These are phyloP conservation scores for Globia sparganii DNA, from an alignment of 2,888 invertebrate species.

Conservation along the genomic window DNA sequence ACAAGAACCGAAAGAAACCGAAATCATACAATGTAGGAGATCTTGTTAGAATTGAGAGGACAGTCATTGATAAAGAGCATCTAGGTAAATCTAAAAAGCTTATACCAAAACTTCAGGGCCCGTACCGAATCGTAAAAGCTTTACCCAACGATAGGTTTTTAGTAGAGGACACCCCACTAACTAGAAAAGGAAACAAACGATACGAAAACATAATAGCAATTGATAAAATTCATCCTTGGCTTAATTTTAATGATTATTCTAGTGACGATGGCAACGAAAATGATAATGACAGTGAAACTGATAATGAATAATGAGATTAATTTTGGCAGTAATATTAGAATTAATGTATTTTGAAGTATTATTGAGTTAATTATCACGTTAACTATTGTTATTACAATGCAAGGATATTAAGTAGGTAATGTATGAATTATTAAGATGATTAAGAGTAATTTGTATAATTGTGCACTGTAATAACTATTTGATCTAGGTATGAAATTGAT, in stretches of 20 bases:
- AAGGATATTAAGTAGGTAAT: slow-evolving; percentile 1
- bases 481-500: neutral
- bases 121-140: no score
- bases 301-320: neutral
- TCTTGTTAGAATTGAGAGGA: no score
- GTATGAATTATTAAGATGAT: neutral
- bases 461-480: neutral
- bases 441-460: neutral
- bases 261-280: slow-evolving; percentile 4
- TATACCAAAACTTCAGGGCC: no score
- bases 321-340: neutral
- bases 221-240: no score
- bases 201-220: neutral
- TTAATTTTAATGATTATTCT: neutral
- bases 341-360: neutral
- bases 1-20: no score
- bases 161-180: no score
- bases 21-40: no score
- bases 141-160: no score
- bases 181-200: slow-evolving; percentile 2
- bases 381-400: slow-evolving; percentile 6
- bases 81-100: no score
- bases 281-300: neutral
- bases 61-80: no score
- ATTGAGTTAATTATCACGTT: neutral